Base-by-base conservation (phyloP, 1,140 invertebrate genomes). In the Polyergus mexicanus region DNA sequence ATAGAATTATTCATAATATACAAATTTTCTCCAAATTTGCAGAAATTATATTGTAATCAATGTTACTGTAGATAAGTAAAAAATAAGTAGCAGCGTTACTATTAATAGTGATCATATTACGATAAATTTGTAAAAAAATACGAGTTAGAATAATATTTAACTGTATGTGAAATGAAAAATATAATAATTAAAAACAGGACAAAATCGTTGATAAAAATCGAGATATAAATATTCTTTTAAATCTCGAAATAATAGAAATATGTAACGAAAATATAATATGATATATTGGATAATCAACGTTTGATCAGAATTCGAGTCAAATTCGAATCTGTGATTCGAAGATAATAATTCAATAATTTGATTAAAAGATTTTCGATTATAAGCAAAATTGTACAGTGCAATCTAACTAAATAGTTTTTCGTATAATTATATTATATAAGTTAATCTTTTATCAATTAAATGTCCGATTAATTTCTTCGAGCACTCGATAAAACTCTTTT, bases 311-410 rank as follows among this genome's bases (percentile, higher is more conserved):
- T 25, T 58, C n/a, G n/a, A 58, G 22, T 56, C 7, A 7, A 56
- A 56, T 22, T n/a, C 7, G 6, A 56, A 56, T 22, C 44, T 44
- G 3, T 32, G 51, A 56, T n/a, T 56, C n/a, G 25, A 62, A 13
- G 13, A 62, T 16, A 62, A 63, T 1, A 32, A 62, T 35, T 35
- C 16, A 63, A 63, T 63, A 63, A 63, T 66, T 66, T 68, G 6
- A 47, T 44, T 47, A n/a, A 51, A 10, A 54, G 44, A 54, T 32
- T 32, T 32, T 32, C 32, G 3, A 32, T 10, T 35, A 71, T 5
- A 54, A 16, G 5, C 16, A 51, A 51, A 71, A 54, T 28, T 28
- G 25, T n/a, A 19, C 28, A 32, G 1, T 51, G 11, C 47, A 51
- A 51, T 16, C 5, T 51, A 51, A 51, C 0, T 47, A 47, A 47